Evolutionary conservation across 2,113 vertebrate species (phyloP).

Genomic region (Gallinago undulata): DNA sequence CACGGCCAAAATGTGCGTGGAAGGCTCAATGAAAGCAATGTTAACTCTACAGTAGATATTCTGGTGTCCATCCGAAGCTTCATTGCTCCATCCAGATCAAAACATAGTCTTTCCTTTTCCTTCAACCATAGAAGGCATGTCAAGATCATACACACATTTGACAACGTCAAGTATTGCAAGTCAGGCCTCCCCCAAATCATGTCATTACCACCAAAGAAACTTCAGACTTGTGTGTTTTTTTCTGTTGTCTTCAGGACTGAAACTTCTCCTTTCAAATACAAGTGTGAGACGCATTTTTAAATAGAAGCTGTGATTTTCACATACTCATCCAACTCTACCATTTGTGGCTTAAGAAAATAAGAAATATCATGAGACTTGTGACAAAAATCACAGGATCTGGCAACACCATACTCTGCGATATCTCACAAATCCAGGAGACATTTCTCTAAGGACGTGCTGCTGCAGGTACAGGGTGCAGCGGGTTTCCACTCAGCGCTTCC

Average conservation of each 20-base stretch:
- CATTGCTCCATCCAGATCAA: background rate
- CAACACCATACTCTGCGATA: background rate
- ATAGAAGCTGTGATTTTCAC: background rate
- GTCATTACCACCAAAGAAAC: background rate
- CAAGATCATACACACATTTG: background rate
- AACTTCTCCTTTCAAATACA: background rate
- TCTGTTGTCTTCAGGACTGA: background rate
- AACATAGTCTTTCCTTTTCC: background rate
- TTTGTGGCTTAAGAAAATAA: background rate
- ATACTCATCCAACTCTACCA: too few species aligned
- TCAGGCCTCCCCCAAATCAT: background rate
- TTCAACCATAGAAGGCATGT: background rate
- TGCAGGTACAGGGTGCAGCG: rapidly evolving
- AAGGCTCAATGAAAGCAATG: background rate
- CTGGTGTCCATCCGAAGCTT: background rate
- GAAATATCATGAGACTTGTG: background rate
- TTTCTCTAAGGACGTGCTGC: background rate
- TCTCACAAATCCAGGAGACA: background rate
- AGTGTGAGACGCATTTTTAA: background rate
- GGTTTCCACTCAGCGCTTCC: too few species aligned
- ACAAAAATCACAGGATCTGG: background rate
- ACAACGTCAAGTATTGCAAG: background rate
- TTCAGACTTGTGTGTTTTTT: background rate
- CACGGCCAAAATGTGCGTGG: background rate
- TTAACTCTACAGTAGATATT: background rate